phyloP scores from a whole-genome alignment of 64 coral and sea anemone genomes.

The Pocillopora verrucosa region DNA sequence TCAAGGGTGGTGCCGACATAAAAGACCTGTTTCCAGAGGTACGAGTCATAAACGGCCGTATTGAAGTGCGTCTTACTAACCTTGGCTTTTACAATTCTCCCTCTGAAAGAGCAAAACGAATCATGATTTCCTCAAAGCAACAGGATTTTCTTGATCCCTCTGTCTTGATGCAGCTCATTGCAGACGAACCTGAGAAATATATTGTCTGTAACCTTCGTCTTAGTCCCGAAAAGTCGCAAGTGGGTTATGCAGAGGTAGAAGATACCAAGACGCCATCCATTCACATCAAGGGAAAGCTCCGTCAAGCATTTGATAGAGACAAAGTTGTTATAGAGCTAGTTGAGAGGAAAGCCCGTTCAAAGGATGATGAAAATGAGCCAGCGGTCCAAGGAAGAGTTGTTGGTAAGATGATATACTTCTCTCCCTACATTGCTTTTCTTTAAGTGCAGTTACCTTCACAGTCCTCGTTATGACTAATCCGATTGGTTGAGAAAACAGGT shows the following conservation, averaged over 20 bases:
- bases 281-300: constrained; percentile 50
- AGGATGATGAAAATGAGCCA: not conserved
- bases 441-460: not conserved
- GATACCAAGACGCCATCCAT: constrained; percentile 77
- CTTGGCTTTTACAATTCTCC: constrained; percentile 42
- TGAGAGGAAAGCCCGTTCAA: not conserved
- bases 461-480: too few relatives aligned
- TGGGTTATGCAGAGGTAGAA: constrained; percentile 36
- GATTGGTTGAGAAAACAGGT: too few relatives aligned
- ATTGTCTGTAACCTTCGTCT: constrained; percentile 54
- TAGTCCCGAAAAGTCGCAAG: constrained; percentile 9
- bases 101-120: constrained; percentile 17
- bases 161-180: constrained; percentile 33
- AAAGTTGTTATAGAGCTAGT: constrained; percentile 41
- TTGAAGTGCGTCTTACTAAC: constrained; percentile 58
- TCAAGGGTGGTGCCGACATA: not conserved
- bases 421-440: not conserved
- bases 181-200: constrained; percentile 41
- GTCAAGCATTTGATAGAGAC: constrained; percentile 69
- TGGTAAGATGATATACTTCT: not conserved
- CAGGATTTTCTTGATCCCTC: constrained; percentile 31
- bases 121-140: constrained; percentile 1
- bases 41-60: constrained; percentile 51
- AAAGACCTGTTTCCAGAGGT: constrained; percentile 9
- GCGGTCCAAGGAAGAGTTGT: not conserved